A percentile compares a stretch with the other conserved stretches of the same genome.
Conservation (phyloP, 2,888 invertebrate species). For the Argyresthia albistria region DNA sequence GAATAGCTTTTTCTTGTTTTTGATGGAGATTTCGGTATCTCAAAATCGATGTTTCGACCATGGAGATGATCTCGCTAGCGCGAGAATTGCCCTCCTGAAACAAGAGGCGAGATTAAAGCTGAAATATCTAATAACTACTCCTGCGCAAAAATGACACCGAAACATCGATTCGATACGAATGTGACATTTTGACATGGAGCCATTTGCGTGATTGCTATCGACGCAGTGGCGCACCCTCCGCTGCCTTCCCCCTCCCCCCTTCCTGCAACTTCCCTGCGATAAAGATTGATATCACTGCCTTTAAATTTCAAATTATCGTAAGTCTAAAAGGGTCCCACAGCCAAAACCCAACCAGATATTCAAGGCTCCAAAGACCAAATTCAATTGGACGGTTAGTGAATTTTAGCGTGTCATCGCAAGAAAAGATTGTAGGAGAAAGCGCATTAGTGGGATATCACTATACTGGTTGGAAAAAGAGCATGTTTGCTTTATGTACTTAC, state of each 20-base stretch:
- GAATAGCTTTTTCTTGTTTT: no score
- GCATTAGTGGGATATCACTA: slow-evolving; percentile 66
- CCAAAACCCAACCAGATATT: slow-evolving; percentile 32
- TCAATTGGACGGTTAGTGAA: slow-evolving; percentile 19
- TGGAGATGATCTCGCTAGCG: background rate
- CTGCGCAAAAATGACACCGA: slow-evolving; percentile 45
- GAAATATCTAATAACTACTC: slow-evolving; percentile 17
- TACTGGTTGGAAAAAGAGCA: slow-evolving; percentile 50
- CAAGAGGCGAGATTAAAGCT: slow-evolving; percentile 9
- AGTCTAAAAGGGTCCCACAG: slow-evolving; percentile 28
- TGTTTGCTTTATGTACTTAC: slow-evolving; percentile 48
- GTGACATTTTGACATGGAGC: slow-evolving; percentile 66
- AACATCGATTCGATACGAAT: slow-evolving; percentile 60
- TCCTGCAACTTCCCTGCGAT: slow-evolving; percentile 65
- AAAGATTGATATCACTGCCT: slow-evolving; percentile 66
- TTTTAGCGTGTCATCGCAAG: slow-evolving; percentile 66
- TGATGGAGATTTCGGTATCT: no score
- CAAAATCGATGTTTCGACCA: no score
- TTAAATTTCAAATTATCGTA: slow-evolving; percentile 61
- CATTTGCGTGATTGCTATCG: slow-evolving; percentile 72
- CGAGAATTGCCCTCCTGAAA: slow-evolving; percentile 5
- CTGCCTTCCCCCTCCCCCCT: slow-evolving; percentile 33
- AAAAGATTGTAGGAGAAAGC: slow-evolving; percentile 66
- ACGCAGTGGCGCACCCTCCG: slow-evolving; percentile 63
- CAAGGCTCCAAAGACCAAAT: slow-evolving; percentile 27